phyloP scores from a whole-genome alignment of 2,113 vertebrate species.

The Gyps fulvus region DNA sequence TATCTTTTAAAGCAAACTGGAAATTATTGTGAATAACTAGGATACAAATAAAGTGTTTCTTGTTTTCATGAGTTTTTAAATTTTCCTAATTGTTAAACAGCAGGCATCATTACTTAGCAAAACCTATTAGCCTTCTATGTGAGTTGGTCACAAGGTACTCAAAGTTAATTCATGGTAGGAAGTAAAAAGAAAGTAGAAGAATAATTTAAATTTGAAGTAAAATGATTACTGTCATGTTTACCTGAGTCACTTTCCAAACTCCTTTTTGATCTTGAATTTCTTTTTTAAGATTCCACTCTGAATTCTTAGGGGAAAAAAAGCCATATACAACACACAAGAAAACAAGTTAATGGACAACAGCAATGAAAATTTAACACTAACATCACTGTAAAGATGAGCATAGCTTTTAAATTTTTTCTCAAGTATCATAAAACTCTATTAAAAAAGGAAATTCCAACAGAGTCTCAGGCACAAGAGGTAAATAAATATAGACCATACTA shows the following conservation, averaged over 20 bases:
- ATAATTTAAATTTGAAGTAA: constrained; percentile 11
- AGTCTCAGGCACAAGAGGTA: neutral
- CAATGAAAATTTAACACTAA: neutral
- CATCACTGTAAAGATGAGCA: neutral
- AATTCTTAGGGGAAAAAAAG: neutral
- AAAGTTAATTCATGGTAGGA: constrained; percentile 22
- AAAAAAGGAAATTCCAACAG: neutral
- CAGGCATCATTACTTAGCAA: constrained; percentile 14
- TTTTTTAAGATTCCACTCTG: constrained; percentile 52
- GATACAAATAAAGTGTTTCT: neutral
- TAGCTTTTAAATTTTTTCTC: neutral
- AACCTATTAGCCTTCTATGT: constrained; percentile 17
- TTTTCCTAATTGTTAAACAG: neutral
- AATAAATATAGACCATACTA: neutral
- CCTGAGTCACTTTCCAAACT: constrained; percentile 36
- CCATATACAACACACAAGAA: neutral
- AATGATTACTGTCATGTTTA: constrained; percentile 26
- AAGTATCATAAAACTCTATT: neutral
- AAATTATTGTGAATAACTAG: neutral
- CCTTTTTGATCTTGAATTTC: constrained; percentile 17
- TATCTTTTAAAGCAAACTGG: neutral
- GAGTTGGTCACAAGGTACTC: constrained; percentile 10
- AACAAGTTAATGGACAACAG: neutral
- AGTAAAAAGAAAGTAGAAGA: constrained; percentile 8
- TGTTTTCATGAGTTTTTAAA: constrained; percentile 22